A percentile compares a stretch with the other conserved stretches of the same genome.
These are phyloP conservation scores for Patella pellucida DNA, from an alignment of 2,888 invertebrate species.

Conservation along the genomic window DNA sequence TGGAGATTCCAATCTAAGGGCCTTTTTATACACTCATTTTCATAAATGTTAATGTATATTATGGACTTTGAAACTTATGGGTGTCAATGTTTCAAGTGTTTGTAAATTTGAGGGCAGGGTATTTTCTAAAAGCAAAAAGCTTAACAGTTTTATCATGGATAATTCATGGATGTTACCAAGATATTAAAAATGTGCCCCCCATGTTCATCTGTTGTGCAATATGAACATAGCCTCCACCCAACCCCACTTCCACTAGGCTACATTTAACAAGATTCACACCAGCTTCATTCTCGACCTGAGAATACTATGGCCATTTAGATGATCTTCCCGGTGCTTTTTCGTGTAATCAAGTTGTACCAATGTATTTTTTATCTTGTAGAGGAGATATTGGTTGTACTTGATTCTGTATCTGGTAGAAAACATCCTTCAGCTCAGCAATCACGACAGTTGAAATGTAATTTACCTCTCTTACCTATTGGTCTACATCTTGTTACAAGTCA, in stretches of 20 bases:
- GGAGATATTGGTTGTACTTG: slow-evolving; percentile 63
- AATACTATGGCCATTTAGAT: not conserved
- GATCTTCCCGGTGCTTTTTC: not conserved
- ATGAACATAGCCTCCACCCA: not conserved
- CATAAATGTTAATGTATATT: too few species aligned
- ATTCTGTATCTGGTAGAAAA: slow-evolving; percentile 66
- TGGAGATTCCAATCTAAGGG: too few species aligned
- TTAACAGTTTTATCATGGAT: too few species aligned
- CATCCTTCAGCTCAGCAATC: slow-evolving; percentile 68
- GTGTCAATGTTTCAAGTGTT: too few species aligned
- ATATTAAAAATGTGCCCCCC: too few species aligned
- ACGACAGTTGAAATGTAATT: slow-evolving; percentile 62
- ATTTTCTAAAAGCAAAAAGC: too few species aligned
- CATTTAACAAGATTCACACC: not conserved
- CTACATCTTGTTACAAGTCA: slow-evolving; percentile 65
- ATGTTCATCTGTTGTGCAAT: too few species aligned
- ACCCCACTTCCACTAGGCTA: not conserved
- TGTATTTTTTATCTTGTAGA: slow-evolving; percentile 40
- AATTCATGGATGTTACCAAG: too few species aligned
- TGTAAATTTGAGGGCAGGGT: too few species aligned
- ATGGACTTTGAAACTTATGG: too few species aligned
- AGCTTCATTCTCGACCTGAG: too few species aligned
- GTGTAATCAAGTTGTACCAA: not conserved
- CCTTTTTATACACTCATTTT: too few species aligned
- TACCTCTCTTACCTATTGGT: slow-evolving; percentile 65